A percentile compares a stretch with the other conserved stretches of the same genome.
Evolutionary conservation across 2,888 invertebrate genomes (phyloP).

Genomic region (Artemia sinica): DNA sequence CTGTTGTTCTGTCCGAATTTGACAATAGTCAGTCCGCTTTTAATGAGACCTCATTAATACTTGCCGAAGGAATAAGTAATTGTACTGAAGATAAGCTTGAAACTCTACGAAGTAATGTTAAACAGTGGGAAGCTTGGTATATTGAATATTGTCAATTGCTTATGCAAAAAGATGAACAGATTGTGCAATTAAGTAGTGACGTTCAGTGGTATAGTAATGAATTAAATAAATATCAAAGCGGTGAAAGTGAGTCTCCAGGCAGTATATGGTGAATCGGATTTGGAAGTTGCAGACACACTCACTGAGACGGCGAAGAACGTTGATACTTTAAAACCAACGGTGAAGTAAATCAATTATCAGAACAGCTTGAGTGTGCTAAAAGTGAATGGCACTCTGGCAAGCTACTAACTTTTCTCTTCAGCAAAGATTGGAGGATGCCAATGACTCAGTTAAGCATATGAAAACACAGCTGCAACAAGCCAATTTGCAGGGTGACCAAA

Average conservation of each 20-base stretch:
- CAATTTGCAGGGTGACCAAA: background rate
- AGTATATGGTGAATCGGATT: background rate
- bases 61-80: too few species aligned
- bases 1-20: too few species aligned
- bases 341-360: background rate
- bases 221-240: background rate
- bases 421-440: background rate
- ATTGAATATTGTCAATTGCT: background rate
- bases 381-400: background rate
- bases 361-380: background rate
- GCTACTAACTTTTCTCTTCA: background rate
- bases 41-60: too few species aligned
- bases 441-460: background rate
- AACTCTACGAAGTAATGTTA: background rate
- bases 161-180: background rate
- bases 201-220: conserved; percentile 6
- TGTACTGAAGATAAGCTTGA: background rate
- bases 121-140: conserved; percentile 1
- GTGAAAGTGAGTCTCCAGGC: background rate
- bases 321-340: background rate
- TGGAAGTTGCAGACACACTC: background rate
- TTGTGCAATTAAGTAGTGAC: background rate
- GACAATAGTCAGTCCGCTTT: too few species aligned
- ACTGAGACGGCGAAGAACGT: background rate
- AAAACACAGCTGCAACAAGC: conserved; percentile 4